A percentile compares a stretch with the other conserved stretches of the same genome.
Evolutionary conservation across 2,113 vertebrate genomes (phyloP).

Genomic region (Macheiramphus alcinus): DNA sequence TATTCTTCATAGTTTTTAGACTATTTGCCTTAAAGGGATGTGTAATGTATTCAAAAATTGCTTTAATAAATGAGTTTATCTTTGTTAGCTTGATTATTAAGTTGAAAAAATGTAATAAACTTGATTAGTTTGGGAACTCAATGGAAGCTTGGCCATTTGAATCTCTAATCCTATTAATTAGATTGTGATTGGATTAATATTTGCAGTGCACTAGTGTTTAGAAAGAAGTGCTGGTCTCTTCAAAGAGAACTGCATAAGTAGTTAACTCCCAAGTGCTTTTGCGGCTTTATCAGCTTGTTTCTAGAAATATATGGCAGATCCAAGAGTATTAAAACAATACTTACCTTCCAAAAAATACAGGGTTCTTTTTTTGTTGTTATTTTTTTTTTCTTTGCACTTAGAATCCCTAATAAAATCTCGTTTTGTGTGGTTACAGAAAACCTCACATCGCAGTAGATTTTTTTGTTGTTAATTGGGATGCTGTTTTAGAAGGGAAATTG

Average conservation of each 20-base stretch:
- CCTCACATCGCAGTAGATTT: not conserved
- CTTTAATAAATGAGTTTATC: conserved; percentile 38
- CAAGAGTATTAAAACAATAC: not conserved
- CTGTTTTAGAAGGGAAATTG: not conserved
- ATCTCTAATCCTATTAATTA: conserved; percentile 52
- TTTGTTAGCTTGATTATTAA: conserved; percentile 50
- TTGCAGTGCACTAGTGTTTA: not conserved
- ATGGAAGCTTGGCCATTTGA: conserved; percentile 8
- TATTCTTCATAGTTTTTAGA: not conserved
- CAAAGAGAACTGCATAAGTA: not conserved
- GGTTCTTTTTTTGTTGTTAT: not conserved
- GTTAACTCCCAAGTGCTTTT: not conserved
- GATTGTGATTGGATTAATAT: conserved; percentile 40
- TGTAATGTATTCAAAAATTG: conserved; percentile 18
- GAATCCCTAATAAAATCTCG: not conserved
- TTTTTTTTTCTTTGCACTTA: not conserved
- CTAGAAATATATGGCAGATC: not conserved
- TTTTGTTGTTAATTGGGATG: not conserved
- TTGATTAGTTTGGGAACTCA: conserved; percentile 38
- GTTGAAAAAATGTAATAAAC: conserved; percentile 38
- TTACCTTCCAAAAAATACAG: not conserved
- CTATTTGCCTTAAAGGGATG: conserved; percentile 1
- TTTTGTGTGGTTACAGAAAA: not conserved
- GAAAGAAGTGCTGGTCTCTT: conserved; percentile 5
- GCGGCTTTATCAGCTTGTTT: not conserved